These are phyloP conservation scores for Coregonus ussuriensis DNA, from an alignment of 2,797 vertebrate species.

Conservation along the genomic window DNA sequence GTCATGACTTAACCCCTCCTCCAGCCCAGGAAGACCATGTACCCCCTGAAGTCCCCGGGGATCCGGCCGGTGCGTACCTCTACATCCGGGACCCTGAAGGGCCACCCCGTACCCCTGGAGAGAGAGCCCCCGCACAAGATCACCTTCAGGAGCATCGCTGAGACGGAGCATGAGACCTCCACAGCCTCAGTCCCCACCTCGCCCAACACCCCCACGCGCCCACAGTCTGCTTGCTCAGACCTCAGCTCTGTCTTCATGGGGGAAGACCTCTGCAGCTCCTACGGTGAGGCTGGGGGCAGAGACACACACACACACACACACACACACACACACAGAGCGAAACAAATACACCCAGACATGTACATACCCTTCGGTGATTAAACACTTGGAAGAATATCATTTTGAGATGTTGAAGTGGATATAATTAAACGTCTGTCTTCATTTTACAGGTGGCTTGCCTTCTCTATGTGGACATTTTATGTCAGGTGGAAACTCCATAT, in stretches of 20 bases:
- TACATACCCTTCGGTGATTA: no score
- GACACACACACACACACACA: no score
- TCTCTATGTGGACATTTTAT: no score
- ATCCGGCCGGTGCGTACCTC: constrained; percentile 90
- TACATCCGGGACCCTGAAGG: constrained; percentile 82
- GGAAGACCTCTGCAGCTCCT: constrained; percentile 84
- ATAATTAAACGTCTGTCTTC: no score
- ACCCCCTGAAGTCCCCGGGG: constrained; percentile 91
- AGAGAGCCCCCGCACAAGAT: constrained; percentile 94
- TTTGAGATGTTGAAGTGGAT: no score
- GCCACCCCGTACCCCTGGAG: constrained; percentile 90
- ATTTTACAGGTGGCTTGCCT: constrained; percentile 33
- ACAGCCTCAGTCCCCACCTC: constrained; percentile 84
- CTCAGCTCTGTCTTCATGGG: constrained; percentile 88
- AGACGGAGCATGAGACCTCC: constrained; percentile 85
- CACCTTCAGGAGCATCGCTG: constrained; percentile 92
- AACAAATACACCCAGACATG: no score
- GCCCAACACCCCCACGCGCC: constrained; percentile 89
- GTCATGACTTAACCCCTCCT: not conserved
- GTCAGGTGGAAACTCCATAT: constrained; percentile 84
- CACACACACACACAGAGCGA: not conserved
- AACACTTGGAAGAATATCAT: no score
- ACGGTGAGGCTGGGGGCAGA: constrained; percentile 52
- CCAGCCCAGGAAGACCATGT: constrained; percentile 89
- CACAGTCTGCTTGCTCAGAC: constrained; percentile 91